Evolutionary conservation across 37 sponge, comb jelly and placozoan species (phyloP), one percentile per base, ranked within the genome.

Genomic region (Crambe crambe): DNA sequence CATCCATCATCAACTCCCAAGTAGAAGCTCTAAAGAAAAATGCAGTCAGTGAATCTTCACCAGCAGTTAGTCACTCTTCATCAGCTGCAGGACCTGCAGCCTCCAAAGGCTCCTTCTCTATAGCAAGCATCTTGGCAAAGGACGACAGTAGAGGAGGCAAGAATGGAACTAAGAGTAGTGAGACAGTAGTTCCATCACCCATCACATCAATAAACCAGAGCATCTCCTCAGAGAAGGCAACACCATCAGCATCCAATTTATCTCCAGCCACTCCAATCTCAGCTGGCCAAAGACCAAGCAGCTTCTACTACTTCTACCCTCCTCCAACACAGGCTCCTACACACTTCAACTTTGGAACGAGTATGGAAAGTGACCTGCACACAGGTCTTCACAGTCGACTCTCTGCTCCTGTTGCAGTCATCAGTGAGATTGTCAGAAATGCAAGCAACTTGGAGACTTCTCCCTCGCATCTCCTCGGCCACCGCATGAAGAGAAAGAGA

Each of bases 401-500:
- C 18, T 31, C 85, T 0, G 78, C 85, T 15, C 85, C 85, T 21
- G 75, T 85, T 4, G 70, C 85, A 30, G 83, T 82, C 56, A 82
- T 82, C 66, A 66, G 83, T 43, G 83, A 82, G 66, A 82, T 82
- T 38, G 83, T 82, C 37, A 61, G 75, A 21, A 82, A 67, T 68
- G 68, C 79, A 56, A 56, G 65, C 39, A 29, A 47, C 38, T 30
- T 79, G 51, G 68, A 61, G 9, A 26, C 20, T 18, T 29, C 37
- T 35, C 68, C 72, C 12, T 35, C 60, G 20, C 72, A 70, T 39
- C 70, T 81, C 25, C 42, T 86, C 17, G 67, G 82, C 17, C 65
- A 70, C 18, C 42, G 83, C 22, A 62, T 76, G 68, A 82, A 82
- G 58, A 81, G 78, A 61, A 88, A 88, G 70, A 79, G 98, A 77